phyloP scores from a whole-genome alignment of 2,888 invertebrate genomes.

The Carcina quercana region DNA sequence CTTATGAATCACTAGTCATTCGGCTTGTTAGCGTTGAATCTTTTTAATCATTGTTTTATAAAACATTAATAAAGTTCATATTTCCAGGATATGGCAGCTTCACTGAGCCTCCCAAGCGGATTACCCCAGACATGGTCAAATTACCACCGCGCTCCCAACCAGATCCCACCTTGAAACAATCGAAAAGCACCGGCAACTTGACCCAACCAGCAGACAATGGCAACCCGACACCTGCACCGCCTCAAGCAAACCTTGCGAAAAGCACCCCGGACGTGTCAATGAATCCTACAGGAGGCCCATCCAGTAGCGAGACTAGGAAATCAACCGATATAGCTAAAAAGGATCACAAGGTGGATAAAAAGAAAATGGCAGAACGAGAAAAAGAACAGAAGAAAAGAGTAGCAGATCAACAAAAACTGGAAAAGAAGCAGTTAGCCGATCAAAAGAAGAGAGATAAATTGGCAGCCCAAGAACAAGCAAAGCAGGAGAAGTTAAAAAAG shows the following conservation, averaged over 20 bases:
- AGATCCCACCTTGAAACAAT: slow-evolving; percentile 20
- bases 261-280: slow-evolving; percentile 37
- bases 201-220: slow-evolving; percentile 9
- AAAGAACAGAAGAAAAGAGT: slow-evolving; percentile 30
- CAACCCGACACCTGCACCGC: neutral
- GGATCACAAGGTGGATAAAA: slow-evolving; percentile 16
- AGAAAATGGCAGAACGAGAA: slow-evolving; percentile 20
- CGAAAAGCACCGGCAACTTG: slow-evolving; percentile 44
- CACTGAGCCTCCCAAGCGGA: slow-evolving; percentile 28
- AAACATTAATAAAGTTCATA: neutral
- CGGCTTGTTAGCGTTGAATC: too few relatives aligned
- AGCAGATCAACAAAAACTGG: slow-evolving; percentile 40
- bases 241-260: slow-evolving; percentile 18
- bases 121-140: slow-evolving; percentile 35
- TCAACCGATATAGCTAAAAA: slow-evolving; percentile 11
- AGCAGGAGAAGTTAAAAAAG: slow-evolving; percentile 33
- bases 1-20: too few relatives aligned
- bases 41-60: too few relatives aligned
- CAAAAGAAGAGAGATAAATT: slow-evolving; percentile 35
- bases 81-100: slow-evolving; percentile 31
- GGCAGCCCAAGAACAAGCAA: slow-evolving; percentile 30
- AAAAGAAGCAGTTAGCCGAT: slow-evolving; percentile 36
- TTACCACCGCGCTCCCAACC: slow-evolving; percentile 21
- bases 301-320: too few relatives aligned
- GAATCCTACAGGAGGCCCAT: slow-evolving; percentile 34